Evolutionary conservation across 1,140 invertebrate genomes (phyloP).

Genomic region (Trachymyrmex septentrionalis): DNA sequence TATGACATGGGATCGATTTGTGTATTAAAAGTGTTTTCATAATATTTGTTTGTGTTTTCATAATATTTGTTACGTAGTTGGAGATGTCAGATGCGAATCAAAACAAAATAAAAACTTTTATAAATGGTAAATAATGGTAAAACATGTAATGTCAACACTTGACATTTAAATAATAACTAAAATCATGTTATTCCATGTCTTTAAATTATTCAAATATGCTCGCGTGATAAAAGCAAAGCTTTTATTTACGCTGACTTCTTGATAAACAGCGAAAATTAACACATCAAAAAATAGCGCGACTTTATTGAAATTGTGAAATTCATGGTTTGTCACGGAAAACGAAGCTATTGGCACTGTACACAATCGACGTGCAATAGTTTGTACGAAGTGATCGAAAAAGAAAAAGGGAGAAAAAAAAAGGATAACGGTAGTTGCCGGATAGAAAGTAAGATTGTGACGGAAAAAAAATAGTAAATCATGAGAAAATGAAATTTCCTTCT

Average conservation of each 20-base stretch:
- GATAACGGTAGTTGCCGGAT: neutral
- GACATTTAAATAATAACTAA: conserved; percentile 5
- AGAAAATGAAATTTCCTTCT: conserved; percentile 75
- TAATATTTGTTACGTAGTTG: neutral
- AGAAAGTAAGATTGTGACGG: conserved; percentile 17
- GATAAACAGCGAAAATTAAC: conserved; percentile 64
- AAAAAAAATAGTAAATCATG: conserved; percentile 58
- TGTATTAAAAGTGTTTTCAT: conserved; percentile 11
- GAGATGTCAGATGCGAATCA: neutral
- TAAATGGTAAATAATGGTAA: neutral
- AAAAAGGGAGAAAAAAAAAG: neutral
- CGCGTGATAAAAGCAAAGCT: neutral
- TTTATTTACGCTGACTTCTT: neutral
- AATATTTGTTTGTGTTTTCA: conserved; percentile 15
- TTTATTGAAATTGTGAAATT: conserved; percentile 71
- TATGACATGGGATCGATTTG: neutral
- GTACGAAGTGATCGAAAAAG: neutral
- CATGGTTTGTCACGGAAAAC: conserved; percentile 62
- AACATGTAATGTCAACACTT: neutral
- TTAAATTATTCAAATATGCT: conserved; percentile 1
- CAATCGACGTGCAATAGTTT: conserved; percentile 41
- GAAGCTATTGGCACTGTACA: conserved; percentile 4
- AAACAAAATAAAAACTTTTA: neutral
- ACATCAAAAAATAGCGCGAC: conserved; percentile 66
- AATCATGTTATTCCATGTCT: neutral